Evolutionary conservation across 2,888 invertebrate genomes (phyloP).

Genomic region (Branchellion lobata): DNA sequence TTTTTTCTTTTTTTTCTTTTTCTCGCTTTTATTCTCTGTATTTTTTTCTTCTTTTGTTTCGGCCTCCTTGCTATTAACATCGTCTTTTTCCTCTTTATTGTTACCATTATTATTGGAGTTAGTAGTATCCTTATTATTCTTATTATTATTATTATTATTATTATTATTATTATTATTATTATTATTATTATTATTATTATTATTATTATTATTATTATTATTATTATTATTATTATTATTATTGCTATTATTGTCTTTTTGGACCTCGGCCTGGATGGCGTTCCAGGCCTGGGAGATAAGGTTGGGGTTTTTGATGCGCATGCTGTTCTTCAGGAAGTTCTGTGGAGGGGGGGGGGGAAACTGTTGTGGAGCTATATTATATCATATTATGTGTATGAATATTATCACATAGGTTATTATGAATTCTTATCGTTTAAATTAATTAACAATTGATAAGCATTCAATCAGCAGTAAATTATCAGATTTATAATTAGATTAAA

Average conservation of each 20-base stretch:
- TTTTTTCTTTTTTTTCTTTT: background rate
- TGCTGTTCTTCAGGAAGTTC: constrained; percentile 10
- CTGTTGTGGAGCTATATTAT: no score
- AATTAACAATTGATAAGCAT: no score
- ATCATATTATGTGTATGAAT: no score
- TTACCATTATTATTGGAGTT: background rate
- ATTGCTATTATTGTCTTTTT: background rate
- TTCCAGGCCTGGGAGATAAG: background rate
- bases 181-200: background rate
- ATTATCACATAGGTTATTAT: no score
- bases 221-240: background rate
- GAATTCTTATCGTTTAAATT: no score
- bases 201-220: background rate
- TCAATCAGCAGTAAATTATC: no score
- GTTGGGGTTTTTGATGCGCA: background rate
- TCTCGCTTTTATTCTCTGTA: no score
- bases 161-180: background rate
- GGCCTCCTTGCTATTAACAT: background rate
- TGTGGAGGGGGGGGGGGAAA: background rate
- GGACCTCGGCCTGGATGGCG: constrained; percentile 16
- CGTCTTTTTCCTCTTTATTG: background rate
- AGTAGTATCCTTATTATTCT: background rate
- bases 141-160: background rate
- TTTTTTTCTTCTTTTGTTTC: background rate
- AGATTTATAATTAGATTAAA: no score